These are phyloP conservation scores for Scrobipalpa costella DNA, from an alignment of 2,888 invertebrate species.

Conservation along the genomic window DNA sequence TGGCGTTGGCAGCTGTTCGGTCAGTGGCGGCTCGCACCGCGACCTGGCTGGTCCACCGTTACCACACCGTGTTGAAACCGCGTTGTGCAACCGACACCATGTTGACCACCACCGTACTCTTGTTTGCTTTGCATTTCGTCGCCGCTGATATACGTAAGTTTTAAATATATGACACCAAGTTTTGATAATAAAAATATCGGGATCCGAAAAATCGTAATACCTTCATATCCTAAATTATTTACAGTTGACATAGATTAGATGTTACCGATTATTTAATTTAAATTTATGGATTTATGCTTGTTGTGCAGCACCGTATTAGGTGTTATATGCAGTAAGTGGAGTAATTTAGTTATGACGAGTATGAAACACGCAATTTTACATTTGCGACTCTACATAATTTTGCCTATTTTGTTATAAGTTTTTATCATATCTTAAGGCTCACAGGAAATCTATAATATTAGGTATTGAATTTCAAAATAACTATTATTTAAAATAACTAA, in stretches of 20 bases:
- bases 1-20: slow-evolving; percentile 37
- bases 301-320: slow-evolving; percentile 14
- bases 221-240: background rate
- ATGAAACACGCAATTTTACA: background rate
- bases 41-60: slow-evolving; percentile 61
- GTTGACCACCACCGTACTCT: slow-evolving; percentile 56
- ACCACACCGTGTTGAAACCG: slow-evolving; percentile 48
- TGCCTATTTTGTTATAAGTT: no score
- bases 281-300: slow-evolving; percentile 9
- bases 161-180: background rate
- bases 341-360: background rate
- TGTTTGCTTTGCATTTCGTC: slow-evolving; percentile 62
- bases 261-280: background rate
- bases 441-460: no score
- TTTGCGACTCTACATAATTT: background rate
- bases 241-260: background rate
- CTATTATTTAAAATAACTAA: no score
- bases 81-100: slow-evolving; percentile 62
- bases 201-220: background rate
- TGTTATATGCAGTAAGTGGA: slow-evolving; percentile 14
- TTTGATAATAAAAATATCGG: background rate
- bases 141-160: slow-evolving; percentile 74
- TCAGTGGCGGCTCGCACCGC: slow-evolving; percentile 69
- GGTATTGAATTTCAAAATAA: no score
- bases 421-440: no score